Base-by-base conservation (phyloP, 2,888 invertebrate genomes). In the Auanema sp. region DNA sequence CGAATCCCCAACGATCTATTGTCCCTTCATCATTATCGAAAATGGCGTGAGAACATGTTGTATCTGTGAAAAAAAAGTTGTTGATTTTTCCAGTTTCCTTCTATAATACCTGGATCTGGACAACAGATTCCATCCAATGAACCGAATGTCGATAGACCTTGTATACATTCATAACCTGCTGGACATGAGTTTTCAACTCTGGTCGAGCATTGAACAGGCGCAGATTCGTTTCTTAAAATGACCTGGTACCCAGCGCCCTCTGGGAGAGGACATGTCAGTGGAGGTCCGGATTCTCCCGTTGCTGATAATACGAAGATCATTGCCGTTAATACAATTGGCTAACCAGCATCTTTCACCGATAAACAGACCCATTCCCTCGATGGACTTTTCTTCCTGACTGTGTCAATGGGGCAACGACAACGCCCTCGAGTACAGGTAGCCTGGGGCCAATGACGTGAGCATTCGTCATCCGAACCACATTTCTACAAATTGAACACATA, bases 231-330 rank as follows among this genome's bases (percentile, higher is more conserved):
- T 58, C 77, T 74, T n/a, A 57, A 62, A 43, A 73, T 69, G 11
- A 76, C 72, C 52, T 75, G 71, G 59, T 73, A 79, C 25, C 80
- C 80, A 21, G 79, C 79, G 11, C 79, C 79, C 50, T 75, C 74
- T 5, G 80, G 80, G 42, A 79, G 70, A 2, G 80, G 80, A 57
- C 80, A 80, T 1, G 79, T 78, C 23, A 81, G 51, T 0, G 79
- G 79, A 12, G 79, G 77, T 0, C 79, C 79, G 21, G 77, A 66
- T 61, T 72, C 69, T 12, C 79, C 78, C 14, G 78, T 79, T 33
- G 68, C 80, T 80, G 68, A 33, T 77, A 71, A 33, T 12, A 24
- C n/a, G n/a, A 62, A 43, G n/a, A 23, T 52, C 18, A 52, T 6
- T 24, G 16, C 8, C 21, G n/a, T 33, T 14, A 33, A 23, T 33